Evolutionary conservation across 1,140 invertebrate genomes (phyloP).

Genomic region (Theocolax elegans): DNA sequence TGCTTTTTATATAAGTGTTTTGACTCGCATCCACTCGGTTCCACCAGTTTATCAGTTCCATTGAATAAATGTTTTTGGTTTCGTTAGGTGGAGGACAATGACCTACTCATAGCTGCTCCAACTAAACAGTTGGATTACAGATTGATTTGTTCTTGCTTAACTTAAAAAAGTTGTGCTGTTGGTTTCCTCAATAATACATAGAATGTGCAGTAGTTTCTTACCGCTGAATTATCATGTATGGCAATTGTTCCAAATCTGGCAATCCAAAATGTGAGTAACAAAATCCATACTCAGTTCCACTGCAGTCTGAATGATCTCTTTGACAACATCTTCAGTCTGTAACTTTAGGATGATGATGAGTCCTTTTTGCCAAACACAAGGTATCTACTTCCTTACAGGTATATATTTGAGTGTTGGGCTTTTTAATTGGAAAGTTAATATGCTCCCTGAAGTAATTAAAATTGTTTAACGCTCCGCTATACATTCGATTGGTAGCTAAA

Average conservation of each 20-base stretch:
- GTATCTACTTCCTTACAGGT: constrained; percentile 6
- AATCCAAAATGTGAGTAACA: no score
- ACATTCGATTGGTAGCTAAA: not conserved
- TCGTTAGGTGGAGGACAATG: not conserved
- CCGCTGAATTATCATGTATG: not conserved
- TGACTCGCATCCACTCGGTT: constrained; percentile 15
- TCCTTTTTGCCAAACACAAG: not conserved
- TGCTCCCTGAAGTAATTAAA: constrained; percentile 7
- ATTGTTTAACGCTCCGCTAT: not conserved
- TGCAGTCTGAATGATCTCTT: not conserved
- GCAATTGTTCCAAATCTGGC: not conserved
- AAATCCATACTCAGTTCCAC: no score
- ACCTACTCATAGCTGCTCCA: constrained; percentile 1
- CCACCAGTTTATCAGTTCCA: not conserved
- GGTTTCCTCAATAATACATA: not conserved
- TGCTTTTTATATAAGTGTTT: not conserved
- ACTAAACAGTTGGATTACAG: not conserved
- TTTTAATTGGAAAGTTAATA: not conserved
- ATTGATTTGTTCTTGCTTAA: no score
- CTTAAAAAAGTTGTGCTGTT: not conserved
- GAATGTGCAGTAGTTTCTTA: not conserved
- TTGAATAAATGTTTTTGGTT: constrained; percentile 10
- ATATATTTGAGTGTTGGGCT: no score
- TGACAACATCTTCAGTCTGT: not conserved
- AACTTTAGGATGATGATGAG: not conserved